Evolutionary conservation across 2,797 vertebrate species (phyloP).

Genomic region (Microctenopoma stevenorrisi): DNA sequence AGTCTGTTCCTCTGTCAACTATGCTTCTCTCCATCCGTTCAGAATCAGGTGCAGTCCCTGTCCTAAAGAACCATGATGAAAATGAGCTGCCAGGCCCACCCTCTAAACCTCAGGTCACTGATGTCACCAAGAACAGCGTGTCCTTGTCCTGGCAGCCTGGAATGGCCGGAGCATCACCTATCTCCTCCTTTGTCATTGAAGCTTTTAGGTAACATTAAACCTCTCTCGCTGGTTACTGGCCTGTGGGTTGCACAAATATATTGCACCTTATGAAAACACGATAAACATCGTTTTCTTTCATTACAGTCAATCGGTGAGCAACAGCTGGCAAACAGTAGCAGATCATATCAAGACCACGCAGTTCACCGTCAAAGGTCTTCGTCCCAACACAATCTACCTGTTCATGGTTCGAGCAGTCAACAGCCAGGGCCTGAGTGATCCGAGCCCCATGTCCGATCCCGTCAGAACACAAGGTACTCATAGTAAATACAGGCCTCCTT

Average conservation of each 20-base stretch:
- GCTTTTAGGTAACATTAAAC: slow-evolving; percentile 88
- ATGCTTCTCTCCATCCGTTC: slow-evolving; percentile 8
- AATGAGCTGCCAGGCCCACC: slow-evolving; percentile 94
- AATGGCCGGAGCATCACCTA: slow-evolving; percentile 86
- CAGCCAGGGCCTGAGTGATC: slow-evolving; percentile 94
- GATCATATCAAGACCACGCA: slow-evolving; percentile 94
- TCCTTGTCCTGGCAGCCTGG: slow-evolving; percentile 97
- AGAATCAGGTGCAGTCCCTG: slow-evolving; percentile 88
- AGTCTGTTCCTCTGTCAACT: neutral
- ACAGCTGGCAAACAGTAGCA: slow-evolving; percentile 98
- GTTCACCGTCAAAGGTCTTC: slow-evolving; percentile 90
- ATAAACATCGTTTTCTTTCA: slow-evolving; percentile 14
- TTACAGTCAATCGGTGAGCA: slow-evolving; percentile 97
- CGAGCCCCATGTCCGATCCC: slow-evolving; percentile 96
- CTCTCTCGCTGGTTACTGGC: neutral
- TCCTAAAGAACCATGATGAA: slow-evolving; percentile 90
- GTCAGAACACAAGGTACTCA: slow-evolving; percentile 95
- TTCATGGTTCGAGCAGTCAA: slow-evolving; percentile 99
- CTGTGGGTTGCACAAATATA: neutral
- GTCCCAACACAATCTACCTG: slow-evolving; percentile 98
- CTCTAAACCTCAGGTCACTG: slow-evolving; percentile 97
- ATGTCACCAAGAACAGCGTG: slow-evolving; percentile 97
- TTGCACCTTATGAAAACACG: neutral
- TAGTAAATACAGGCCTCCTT: neutral
- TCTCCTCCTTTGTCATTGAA: slow-evolving; percentile 94